These are phyloP conservation scores for Aeoliscus strigatus DNA, from an alignment of 2,797 vertebrate species.

Conservation along the genomic window DNA sequence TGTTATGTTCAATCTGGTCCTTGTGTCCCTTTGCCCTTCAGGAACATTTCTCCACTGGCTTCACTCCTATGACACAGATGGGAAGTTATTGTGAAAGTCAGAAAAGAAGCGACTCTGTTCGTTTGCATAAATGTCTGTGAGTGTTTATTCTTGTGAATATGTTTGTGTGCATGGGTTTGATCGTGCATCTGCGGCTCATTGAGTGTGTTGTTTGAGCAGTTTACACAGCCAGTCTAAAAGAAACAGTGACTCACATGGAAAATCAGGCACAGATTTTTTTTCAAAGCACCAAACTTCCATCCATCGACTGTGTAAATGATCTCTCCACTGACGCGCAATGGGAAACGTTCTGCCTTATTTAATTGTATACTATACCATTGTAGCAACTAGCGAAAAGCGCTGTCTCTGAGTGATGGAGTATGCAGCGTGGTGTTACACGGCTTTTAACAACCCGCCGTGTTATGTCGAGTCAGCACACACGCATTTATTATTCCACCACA, in stretches of 20 bases:
- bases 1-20: too few species aligned
- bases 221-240: too few species aligned
- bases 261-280: constrained; percentile 4
- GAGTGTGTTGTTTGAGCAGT: background rate
- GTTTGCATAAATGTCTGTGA: background rate
- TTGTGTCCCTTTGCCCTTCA: constrained; percentile 6
- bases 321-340: constrained; percentile 1
- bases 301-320: constrained; percentile 18
- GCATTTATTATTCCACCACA: constrained; percentile 20
- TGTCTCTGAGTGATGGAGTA: constrained; percentile 19
- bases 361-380: constrained; percentile 22
- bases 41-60: constrained; percentile 7
- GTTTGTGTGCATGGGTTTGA: background rate
- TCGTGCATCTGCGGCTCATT: background rate
- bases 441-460: constrained; percentile 12
- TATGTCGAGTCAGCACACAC: constrained; percentile 15
- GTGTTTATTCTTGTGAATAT: background rate
- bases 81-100: too few species aligned
- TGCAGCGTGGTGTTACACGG: constrained; percentile 13
- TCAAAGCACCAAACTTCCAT: constrained; percentile 9
- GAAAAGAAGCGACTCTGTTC: constrained; percentile 14
- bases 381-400: constrained; percentile 21
- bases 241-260: too few species aligned
- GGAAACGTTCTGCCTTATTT: constrained; percentile 11
- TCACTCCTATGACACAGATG: constrained; percentile 4